phyloP scores from a whole-genome alignment of 2,888 invertebrate species.

The Yponomeuta evonymella region DNA sequence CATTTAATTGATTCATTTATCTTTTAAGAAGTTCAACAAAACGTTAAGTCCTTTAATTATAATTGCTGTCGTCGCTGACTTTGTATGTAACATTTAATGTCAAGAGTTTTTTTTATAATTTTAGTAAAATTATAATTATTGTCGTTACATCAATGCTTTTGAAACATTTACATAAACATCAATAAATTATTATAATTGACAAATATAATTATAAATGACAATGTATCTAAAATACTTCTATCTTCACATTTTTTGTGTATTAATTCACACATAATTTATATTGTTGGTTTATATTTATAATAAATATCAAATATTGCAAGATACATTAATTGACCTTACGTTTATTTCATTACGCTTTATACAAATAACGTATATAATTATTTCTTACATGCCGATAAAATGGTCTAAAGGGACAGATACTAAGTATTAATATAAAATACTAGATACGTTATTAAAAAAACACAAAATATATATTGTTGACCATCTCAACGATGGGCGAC shows the following conservation, averaged over 20 bases:
- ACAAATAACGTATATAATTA: too few species aligned
- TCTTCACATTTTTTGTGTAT: not conserved
- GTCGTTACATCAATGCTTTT: constrained; percentile 23
- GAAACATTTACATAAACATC: constrained; percentile 5
- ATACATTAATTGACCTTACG: constrained; percentile 1
- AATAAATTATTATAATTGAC: constrained; percentile 2
- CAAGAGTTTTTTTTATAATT: constrained; percentile 12
- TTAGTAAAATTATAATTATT: constrained; percentile 23
- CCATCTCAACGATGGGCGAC: not conserved
- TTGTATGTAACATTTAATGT: not conserved
- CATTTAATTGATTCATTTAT: constrained; percentile 54
- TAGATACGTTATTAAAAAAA: not conserved
- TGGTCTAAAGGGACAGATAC: not conserved
- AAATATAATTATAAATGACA: constrained; percentile 27
- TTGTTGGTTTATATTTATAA: not conserved
- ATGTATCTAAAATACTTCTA: constrained; percentile 9
- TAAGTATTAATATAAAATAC: not conserved
- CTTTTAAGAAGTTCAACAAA: not conserved
- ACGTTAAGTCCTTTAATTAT: not conserved
- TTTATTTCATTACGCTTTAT: not conserved
- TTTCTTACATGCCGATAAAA: not conserved
- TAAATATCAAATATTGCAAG: not conserved
- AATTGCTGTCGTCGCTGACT: not conserved
- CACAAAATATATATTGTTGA: not conserved
- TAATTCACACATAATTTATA: not conserved